phyloP scores from a whole-genome alignment of 1,140 invertebrate species.

The Drosophila tani region DNA sequence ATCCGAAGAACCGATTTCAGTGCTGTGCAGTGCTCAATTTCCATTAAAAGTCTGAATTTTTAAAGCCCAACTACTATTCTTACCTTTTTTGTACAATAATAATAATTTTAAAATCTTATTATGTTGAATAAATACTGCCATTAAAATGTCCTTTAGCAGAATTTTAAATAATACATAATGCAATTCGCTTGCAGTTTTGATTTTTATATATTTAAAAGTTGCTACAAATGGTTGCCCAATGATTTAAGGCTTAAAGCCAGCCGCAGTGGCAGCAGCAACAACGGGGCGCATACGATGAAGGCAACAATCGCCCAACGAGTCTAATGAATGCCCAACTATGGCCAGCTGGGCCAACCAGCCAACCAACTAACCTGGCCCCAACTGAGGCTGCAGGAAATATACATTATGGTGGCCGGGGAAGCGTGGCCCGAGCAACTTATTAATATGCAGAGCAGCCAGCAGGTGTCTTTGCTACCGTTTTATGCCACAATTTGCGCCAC shows the following conservation, averaged over 20 bases:
- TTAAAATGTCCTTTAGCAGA: too few relatives aligned
- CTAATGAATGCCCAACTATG: slow-evolving; percentile 49
- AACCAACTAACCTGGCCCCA: slow-evolving; percentile 27
- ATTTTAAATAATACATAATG: too few relatives aligned
- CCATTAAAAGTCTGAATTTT: not conserved
- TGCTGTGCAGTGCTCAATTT: not conserved
- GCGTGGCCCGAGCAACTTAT: slow-evolving; percentile 55
- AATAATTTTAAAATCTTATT: too few relatives aligned
- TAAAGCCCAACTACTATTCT: not conserved
- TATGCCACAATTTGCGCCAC: slow-evolving; percentile 66
- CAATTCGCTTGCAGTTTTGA: too few relatives aligned
- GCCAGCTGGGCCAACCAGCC: slow-evolving; percentile 29
- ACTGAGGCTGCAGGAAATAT: slow-evolving; percentile 22
- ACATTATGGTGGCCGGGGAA: slow-evolving; percentile 67
- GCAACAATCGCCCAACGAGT: slow-evolving; percentile 37
- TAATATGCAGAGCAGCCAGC: slow-evolving; percentile 73
- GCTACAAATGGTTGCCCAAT: slow-evolving; percentile 12
- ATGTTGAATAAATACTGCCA: too few relatives aligned
- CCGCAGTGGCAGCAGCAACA: slow-evolving; percentile 1
- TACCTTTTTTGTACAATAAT: too few relatives aligned
- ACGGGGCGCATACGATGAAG: slow-evolving; percentile 44
- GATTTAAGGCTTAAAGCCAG: slow-evolving; percentile 20
- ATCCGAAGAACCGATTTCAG: slow-evolving; percentile 1
- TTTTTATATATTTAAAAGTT: not conserved
- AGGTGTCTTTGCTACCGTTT: slow-evolving; percentile 80